A percentile compares a stretch with the other conserved stretches of the same genome.
These are phyloP conservation scores for Conops quadrifasciatus DNA, from an alignment of 2,888 invertebrate genomes.

Conservation along the genomic window DNA sequence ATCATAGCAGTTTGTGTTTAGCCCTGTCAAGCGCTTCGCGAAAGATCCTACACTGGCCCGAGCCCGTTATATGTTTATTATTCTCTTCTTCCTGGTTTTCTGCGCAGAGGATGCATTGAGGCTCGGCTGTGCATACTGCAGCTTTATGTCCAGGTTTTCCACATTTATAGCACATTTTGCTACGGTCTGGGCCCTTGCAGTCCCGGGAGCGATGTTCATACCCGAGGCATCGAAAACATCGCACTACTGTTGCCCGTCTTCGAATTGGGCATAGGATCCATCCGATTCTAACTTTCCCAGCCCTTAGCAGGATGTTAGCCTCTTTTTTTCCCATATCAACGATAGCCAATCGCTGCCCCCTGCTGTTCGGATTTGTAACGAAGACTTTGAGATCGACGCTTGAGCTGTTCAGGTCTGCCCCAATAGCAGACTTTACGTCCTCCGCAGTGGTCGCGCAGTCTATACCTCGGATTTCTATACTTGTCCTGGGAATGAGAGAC, in stretches of 20 bases:
- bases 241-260: background rate
- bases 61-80: background rate
- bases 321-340: background rate
- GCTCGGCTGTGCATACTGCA: background rate
- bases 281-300: background rate
- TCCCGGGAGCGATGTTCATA: background rate
- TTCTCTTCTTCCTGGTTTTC: background rate
- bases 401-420: background rate
- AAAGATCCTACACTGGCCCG: background rate
- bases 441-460: background rate
- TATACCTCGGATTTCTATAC: background rate
- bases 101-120: background rate
- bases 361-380: background rate
- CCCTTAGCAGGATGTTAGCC: background rate
- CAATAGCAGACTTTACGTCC: background rate
- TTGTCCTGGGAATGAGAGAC: background rate
- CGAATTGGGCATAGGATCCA: background rate
- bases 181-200: conserved; percentile 9
- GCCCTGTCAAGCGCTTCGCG: background rate
- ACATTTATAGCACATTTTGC: background rate
- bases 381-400: background rate
- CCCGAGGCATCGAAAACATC: conserved; percentile 6
- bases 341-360: background rate
- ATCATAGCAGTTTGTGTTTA: background rate
- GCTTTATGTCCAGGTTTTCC: background rate